Base-by-base conservation (phyloP, 2,113 vertebrate genomes). In the Dromiciops gliroides region DNA sequence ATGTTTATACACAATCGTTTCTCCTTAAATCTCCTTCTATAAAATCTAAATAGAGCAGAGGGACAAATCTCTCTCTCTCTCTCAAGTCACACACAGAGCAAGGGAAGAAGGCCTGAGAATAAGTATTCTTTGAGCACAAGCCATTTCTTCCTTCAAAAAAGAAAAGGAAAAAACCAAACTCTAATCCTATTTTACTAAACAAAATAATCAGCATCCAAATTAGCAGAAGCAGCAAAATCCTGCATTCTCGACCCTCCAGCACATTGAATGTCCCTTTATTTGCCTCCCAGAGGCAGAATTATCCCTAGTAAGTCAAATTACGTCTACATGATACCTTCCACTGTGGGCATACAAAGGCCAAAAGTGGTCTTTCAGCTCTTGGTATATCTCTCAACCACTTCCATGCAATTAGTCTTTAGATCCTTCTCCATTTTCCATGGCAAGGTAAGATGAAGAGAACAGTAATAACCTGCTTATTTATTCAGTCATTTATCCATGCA, bases 11-110 rank as follows among this genome's bases (percentile, higher is more conserved):
- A 94, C 90, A 94, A 51, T 93, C 90, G 95, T 88, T 50, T 83
- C 90, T 95, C 95, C 94, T 93, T 90, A 47, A 91, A 96, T 94
- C 95, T 96, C 89, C 92, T 89, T 89, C 91, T 91, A 96, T 91
- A 89, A 96, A 75, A 48, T 75, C 11, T 49, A 93, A 94, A 90
- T 14, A 90, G 10, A 90, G 14, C 89, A 49, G 47, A 48, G 47
- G 89, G 48, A 90, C 89, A 90, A 48, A 49, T 90, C 48, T 53
- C 52, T 53, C 52, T 26, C 52, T 26, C 52, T 26, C 52, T 26
- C 52, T 52, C 51, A n/a, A n/a, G n/a, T n/a, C n/a, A 22, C 88
- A 47, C 25, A 23, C 11, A 89, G 47, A 89, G 48, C 47, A 49
- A 9, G 12, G 25, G 48, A 48, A 89, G 89, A 48, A 49, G 48